Base-by-base conservation (phyloP, 2,888 invertebrate species). In the Lottia scabra region DNA sequence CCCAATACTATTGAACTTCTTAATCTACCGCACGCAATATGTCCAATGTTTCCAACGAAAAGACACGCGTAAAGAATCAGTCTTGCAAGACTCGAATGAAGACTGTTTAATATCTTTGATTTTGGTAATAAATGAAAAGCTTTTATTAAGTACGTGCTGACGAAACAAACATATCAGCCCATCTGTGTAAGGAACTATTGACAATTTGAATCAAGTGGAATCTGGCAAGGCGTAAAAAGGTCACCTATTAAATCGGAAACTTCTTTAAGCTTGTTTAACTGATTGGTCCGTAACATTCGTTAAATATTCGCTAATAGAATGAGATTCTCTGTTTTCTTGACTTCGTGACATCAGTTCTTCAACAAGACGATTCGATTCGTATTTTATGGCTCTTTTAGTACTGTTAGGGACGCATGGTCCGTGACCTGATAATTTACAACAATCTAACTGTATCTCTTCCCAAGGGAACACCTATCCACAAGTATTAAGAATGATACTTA, bases 1-100 rank as follows among this genome's bases (percentile, higher is more conserved):
- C 56, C 23, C 19, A 56, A 56, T 56, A 23, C 56, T 56, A 56
- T 56, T 56, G 56, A 56, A 56, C 56, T 19, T 56, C 56, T 23
- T 56, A 56, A 56, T 56, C 56, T 56, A 56, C 56, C 56, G 56
- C 56, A 56, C 56, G 56, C 56, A 56, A 56, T 56, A 56, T 56
- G 56, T 56, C 56, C 56, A 56, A 56, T 56, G 56, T 56, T 56
- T 56, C 56, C 3, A 56, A 23, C 56, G 23, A 56, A 56, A 56
- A 56, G 56, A 56, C 56, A 56, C 56, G 56, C 56, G 56, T 56
- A 23, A 56, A 19, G 56, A 56, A 56, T 56, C 56, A 19, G 56
- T 23, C 19, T 56, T 23, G 56, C 56, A 56, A 56, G 56, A 56
- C 56, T 12, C 19, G 23, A 19, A 56, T 23, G 19, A 56, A 56